Evolutionary conservation across 2,113 vertebrate species (phyloP).

Genomic region (Andinoacara biseriatus): DNA sequence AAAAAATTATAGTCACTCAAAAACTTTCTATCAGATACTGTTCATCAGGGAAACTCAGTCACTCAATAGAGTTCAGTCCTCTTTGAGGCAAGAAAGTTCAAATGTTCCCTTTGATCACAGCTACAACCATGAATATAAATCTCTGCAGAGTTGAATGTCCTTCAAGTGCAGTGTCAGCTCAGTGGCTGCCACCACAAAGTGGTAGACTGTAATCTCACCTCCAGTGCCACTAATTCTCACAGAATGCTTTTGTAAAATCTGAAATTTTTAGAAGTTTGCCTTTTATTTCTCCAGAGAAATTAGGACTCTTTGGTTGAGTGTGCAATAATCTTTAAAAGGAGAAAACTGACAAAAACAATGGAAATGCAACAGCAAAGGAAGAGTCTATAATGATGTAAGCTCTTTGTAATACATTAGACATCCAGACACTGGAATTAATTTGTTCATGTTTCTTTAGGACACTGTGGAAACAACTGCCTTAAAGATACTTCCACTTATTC

Average conservation of each 20-base stretch:
- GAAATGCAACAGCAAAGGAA: background rate
- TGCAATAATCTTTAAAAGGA: background rate
- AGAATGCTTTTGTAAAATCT: background rate
- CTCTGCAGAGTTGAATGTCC: background rate
- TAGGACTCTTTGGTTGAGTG: background rate
- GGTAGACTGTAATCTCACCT: background rate
- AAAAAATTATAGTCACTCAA: background rate
- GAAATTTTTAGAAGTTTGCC: background rate
- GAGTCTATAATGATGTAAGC: rapidly evolving
- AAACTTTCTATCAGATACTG: background rate
- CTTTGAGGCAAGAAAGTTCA: background rate
- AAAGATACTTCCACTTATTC: background rate
- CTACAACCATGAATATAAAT: background rate
- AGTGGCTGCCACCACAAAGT: background rate
- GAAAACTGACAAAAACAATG: background rate
- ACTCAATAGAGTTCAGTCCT: slow-evolving; percentile 46
- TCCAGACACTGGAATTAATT: background rate
- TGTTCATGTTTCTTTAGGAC: background rate
- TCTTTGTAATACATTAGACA: background rate
- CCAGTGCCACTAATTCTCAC: background rate
- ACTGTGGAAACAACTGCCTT: background rate
- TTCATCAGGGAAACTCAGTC: slow-evolving; percentile 34
- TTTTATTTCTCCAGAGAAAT: background rate
- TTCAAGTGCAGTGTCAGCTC: background rate
- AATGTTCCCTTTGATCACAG: background rate